Percentiles rank a stretch among this genome's conserved stretches.
These are phyloP conservation scores for Marmota monax DNA, from an alignment of 2,113 vertebrate genomes.

Conservation along the genomic window DNA sequence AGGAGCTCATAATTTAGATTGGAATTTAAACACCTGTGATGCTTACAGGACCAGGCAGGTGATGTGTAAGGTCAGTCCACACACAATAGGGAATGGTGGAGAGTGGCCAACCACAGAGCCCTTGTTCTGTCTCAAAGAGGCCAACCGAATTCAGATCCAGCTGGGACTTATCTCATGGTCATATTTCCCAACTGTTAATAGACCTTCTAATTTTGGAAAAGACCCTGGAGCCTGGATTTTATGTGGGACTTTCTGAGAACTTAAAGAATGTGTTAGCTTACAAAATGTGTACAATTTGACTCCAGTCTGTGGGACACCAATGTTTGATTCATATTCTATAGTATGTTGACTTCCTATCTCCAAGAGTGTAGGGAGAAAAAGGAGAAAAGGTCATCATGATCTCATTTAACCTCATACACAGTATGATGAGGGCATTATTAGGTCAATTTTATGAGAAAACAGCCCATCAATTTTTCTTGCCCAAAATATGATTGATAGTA, in stretches of 20 bases:
- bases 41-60: not conserved
- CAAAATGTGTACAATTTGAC: not conserved
- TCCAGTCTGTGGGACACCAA: not conserved
- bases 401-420: not conserved
- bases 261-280: not conserved
- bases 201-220: not conserved
- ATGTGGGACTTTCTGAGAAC: not conserved
- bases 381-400: not conserved
- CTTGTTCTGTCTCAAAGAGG: not conserved
- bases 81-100: not conserved
- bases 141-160: not conserved
- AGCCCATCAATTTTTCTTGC: not conserved
- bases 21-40: not conserved
- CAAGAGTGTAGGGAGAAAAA: not conserved
- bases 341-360: not conserved
- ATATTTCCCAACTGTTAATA: not conserved
- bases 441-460: not conserved
- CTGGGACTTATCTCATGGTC: not conserved
- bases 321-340: not conserved
- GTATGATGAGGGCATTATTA: too few species aligned
- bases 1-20: not conserved
- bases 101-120: not conserved
- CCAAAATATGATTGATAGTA: too few species aligned
- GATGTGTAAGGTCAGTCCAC: fast-evolving
- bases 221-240: not conserved